These are phyloP conservation scores for Acanthopleura granulata DNA, from an alignment of 2,888 invertebrate genomes.

Conservation along the genomic window DNA sequence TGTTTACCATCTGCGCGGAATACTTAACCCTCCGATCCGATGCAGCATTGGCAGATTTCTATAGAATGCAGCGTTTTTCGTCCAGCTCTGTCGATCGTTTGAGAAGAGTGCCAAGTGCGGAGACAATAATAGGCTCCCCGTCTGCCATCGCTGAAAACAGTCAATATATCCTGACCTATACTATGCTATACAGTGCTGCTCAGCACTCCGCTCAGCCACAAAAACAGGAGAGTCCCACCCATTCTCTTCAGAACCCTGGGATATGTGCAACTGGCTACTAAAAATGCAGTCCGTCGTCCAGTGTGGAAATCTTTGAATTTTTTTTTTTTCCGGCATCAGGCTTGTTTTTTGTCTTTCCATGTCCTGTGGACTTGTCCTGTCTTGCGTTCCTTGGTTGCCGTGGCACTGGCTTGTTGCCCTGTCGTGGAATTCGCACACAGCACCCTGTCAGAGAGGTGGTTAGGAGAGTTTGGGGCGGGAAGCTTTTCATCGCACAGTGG, in stretches of 20 bases:
- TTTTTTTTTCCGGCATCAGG: too few relatives aligned
- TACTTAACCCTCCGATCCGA: background rate
- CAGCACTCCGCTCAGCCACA: too few relatives aligned
- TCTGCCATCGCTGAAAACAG: background rate
- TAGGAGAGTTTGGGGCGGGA: too few relatives aligned
- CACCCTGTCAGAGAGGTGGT: too few relatives aligned
- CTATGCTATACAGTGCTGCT: too few relatives aligned
- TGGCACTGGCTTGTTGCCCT: background rate
- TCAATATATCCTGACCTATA: background rate
- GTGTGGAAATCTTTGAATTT: too few relatives aligned
- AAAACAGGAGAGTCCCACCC: too few relatives aligned
- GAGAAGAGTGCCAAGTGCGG: background rate
- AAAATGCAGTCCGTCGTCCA: too few relatives aligned
- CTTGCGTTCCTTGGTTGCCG: background rate
- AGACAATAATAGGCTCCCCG: background rate
- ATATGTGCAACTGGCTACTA: too few relatives aligned
- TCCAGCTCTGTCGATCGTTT: background rate
- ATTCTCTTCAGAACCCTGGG: too few relatives aligned
- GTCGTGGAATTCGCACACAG: background rate
- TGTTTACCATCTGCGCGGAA: background rate
- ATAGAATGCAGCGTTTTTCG: background rate
- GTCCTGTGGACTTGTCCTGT: background rate
- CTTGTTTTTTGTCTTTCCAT: too few relatives aligned
- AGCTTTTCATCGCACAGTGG: too few relatives aligned
- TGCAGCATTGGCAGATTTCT: conserved; percentile 1